Conservation (phyloP, 2,113 vertebrate species). For the Tragelaphus strepsiceros region DNA sequence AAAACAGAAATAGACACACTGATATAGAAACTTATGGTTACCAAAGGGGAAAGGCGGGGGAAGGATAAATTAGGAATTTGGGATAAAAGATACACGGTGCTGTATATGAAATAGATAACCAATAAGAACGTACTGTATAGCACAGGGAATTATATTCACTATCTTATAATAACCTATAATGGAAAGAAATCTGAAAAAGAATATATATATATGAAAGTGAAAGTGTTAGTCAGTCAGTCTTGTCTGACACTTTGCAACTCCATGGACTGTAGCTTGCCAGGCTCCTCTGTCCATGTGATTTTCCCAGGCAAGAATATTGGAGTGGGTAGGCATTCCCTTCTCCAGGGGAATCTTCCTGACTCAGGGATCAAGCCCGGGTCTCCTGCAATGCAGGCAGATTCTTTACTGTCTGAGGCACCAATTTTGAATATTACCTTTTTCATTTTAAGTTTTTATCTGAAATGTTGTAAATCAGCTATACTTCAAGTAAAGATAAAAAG, state of each 20-base stretch:
- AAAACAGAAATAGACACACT: not conserved
- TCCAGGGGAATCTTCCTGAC: not conserved
- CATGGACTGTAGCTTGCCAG: not conserved
- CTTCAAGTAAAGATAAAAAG: not conserved
- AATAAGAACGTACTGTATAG: not conserved
- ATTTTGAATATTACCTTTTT: not conserved
- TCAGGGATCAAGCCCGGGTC: accelerated
- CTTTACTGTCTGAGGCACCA: not conserved
- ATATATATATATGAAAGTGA: not conserved
- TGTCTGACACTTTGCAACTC: not conserved
- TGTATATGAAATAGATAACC: not conserved
- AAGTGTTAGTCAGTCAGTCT: accelerated
- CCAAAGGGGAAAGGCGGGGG: not conserved
- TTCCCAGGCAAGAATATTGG: not conserved
- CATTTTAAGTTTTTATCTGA: not conserved
- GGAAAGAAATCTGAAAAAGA: not conserved
- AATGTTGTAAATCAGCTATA: not conserved
- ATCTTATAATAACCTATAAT: not conserved
- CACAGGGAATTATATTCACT: not conserved
- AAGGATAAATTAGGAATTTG: not conserved
- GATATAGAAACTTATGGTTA: not conserved
- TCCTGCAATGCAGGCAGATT: not conserved
- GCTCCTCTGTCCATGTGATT: not conserved
- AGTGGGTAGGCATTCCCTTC: not conserved
- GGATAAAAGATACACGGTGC: not conserved